Conservation (phyloP, 2,797 vertebrate genomes). For the Bothrops alternatus region DNA sequence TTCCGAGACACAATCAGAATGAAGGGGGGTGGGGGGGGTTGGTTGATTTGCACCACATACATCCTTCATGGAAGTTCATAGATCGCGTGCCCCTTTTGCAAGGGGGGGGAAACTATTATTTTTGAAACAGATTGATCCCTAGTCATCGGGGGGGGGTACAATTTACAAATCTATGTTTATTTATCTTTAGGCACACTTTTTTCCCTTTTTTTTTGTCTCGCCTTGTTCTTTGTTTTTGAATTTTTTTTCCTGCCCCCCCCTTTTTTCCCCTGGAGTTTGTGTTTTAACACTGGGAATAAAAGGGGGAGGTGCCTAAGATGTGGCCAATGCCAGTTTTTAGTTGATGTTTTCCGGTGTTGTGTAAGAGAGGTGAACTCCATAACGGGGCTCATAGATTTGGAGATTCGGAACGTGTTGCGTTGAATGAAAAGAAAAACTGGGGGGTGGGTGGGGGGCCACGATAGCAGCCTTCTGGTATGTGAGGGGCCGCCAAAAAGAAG, state of each 20-base stretch:
- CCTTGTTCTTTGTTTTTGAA: neutral
- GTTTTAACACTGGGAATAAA: neutral
- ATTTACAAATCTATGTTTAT: neutral
- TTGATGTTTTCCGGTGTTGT: neutral
- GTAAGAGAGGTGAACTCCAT: neutral
- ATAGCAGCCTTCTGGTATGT: neutral
- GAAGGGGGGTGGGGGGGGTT: neutral
- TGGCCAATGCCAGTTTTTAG: neutral
- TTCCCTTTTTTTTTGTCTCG: neutral
- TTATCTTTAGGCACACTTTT: neutral
- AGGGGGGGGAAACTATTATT: neutral
- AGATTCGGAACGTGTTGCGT: neutral
- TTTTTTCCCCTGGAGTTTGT: neutral
- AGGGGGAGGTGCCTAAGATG: neutral
- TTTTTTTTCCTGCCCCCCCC: rapidly evolving
- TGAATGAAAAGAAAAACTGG: neutral
- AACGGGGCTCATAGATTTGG: neutral
- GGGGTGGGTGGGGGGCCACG: too few species aligned
- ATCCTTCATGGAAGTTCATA: neutral
- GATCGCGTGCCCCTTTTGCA: neutral
- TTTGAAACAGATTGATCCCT: neutral
- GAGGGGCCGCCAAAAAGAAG: too few species aligned
- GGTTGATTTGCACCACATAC: neutral
- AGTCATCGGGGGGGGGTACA: neutral
- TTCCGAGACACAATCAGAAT: neutral